Conservation (phyloP, 2,888 invertebrate species). For the Cynaeus angustus region DNA sequence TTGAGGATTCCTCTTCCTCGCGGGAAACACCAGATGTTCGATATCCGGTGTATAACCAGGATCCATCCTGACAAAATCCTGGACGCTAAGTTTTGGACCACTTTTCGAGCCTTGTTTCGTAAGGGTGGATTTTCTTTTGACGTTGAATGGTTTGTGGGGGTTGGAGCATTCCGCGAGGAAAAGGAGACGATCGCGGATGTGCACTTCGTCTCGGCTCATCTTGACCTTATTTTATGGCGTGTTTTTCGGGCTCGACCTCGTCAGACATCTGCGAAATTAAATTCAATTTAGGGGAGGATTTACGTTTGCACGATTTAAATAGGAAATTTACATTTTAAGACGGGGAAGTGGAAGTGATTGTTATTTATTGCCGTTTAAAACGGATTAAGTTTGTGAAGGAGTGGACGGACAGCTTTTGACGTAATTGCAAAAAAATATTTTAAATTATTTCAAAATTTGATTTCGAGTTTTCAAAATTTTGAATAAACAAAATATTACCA, state of each 20-base stretch:
- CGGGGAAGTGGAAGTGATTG: conserved; percentile 4
- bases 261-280: conserved; percentile 43
- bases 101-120: conserved; percentile 69
- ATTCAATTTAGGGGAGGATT: conserved; percentile 10
- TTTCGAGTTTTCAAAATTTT: too few species aligned
- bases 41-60: conserved; percentile 74
- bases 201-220: conserved; percentile 73
- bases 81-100: conserved; percentile 65
- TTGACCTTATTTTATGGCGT: conserved; percentile 16
- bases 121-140: conserved; percentile 68
- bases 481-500: too few species aligned
- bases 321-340: conserved; percentile 13
- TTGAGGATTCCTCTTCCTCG: conserved; percentile 69
- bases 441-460: too few species aligned
- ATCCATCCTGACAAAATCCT: conserved; percentile 71
- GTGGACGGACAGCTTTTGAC: neutral
- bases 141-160: conserved; percentile 68
- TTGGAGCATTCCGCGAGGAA: conserved; percentile 72
- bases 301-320: conserved; percentile 12
- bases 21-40: conserved; percentile 75
- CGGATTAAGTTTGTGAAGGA: neutral
- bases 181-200: conserved; percentile 73
- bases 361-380: conserved; percentile 13
- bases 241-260: conserved; percentile 26
- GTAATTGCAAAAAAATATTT: too few species aligned